Evolutionary conservation across 2,797 vertebrate species (phyloP).

Genomic region (Parauchenoglanis punctatus): DNA sequence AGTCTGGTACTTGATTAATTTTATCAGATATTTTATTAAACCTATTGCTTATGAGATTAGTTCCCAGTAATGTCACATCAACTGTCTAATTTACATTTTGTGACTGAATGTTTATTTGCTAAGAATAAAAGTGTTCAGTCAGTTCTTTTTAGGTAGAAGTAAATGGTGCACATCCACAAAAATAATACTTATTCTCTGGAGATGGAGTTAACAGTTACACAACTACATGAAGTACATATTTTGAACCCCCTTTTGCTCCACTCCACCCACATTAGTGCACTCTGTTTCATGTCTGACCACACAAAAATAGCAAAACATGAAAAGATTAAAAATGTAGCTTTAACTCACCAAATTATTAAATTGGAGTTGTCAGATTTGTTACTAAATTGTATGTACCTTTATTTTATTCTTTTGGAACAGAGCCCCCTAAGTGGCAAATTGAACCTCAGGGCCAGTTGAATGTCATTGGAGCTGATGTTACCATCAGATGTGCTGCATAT

Average conservation of each 20-base stretch:
- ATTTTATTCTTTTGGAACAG: constrained; percentile 67
- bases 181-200: not conserved
- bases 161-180: not conserved
- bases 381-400: not conserved
- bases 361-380: not conserved
- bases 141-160: not conserved
- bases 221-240: not conserved
- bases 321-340: not conserved
- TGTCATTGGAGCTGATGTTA: constrained; percentile 79
- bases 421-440: constrained; percentile 86
- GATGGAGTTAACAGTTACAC: not conserved
- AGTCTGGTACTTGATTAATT: not conserved
- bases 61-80: not conserved
- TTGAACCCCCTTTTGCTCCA: not conserved
- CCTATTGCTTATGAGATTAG: not conserved
- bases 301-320: not conserved
- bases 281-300: not conserved
- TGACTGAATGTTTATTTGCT: not conserved
- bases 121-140: not conserved
- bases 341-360: not conserved
- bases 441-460: constrained; percentile 83
- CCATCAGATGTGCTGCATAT: constrained; percentile 82
- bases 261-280: not conserved
- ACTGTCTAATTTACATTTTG: not conserved
- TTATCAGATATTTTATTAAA: not conserved